Base-by-base conservation (phyloP, 2,888 invertebrate species). In the Baronia brevicornis region DNA sequence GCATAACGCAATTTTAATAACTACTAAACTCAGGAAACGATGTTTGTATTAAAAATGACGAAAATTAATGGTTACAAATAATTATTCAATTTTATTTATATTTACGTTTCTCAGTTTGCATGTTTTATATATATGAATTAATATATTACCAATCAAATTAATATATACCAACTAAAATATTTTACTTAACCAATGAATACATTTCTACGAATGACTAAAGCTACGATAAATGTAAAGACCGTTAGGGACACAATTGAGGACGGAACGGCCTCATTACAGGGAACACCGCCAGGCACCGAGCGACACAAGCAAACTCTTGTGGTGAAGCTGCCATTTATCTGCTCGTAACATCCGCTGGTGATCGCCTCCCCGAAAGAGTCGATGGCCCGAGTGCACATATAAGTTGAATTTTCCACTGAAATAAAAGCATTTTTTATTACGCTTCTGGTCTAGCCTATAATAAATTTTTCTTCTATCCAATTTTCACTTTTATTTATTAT, bases 321-420 rank as follows among this genome's bases (percentile, higher is more conserved):
- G 13, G 50, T 46, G 28, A 56, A 74, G 39, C 77, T 82, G 9
- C 84, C 84, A 9, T 66, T 62, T 4, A 39, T 54, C 43, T 89
- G 85, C 25, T 73, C 75, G 56, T 82, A 89, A 53, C 91, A 91
- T 2, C 90, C 90, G 30, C 67, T 79, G 3, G 74, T 85, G 31
- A 86, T 79, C 0, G 79, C 67, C 1, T 70, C 60, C 28, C 82
- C 86, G 3, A 59, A 56, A 4, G 63, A 56, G 33, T 85, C 71
- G 18, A 87, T 73, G 0, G 88, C 89, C 57, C 88, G 87, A 24
- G 89, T 87, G 54, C 91, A 91, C 88, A 90, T 86, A 48, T 89
- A 88, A 0, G 91, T 91, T 2, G 89, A 86, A 56, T 91, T 91
- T 59, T 88, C 85, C 40, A 87, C 91, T 91, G 61, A 15, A 85